Evolutionary conservation across 1,140 invertebrate genomes (phyloP), one percentile per base, ranked within the genome.

Genomic region (Anoplophora glabripennis): DNA sequence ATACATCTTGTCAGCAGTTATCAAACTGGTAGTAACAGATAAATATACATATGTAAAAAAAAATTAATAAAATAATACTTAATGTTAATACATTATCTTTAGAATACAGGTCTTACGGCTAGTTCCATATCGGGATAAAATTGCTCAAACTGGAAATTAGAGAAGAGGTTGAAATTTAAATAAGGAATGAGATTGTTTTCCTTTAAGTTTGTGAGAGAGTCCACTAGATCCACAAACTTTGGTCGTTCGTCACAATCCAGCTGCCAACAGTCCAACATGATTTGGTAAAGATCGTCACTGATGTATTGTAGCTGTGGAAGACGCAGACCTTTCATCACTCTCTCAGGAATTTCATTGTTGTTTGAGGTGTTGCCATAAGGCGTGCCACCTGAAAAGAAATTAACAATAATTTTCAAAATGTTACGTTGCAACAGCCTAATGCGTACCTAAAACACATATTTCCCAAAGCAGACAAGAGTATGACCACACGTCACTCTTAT

Each of bases 191-290:
- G 52, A 41, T 38, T 44, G 41, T 67, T 58, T 51, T 67, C 61
- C 65, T 62, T 66, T 17, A 70, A 51, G 44, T 45, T 54, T 36
- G 59, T 53, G 48, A 77, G 69, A 55, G 66, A 72, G 58, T 75
- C 73, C 10, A 75, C 73, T 41, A 89, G 77, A 69, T 85, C 83
- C 36, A 78, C 72, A 68, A 89, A 89, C 15, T 79, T 77, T 9
- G 89, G 90, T 63, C 91, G 79, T 66, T 94, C 90, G 64, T 89
- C 86, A 5, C 84, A 81, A 73, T 92, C 88, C n/a, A 85, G 70
- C 68, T 90, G 87, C 91, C 91, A 94, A 69, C 91, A 93, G 60
- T 90, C 87, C 4, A 88, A 76, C 78, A 92, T 88, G 41, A 92
- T 75, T 74, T 93, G 90, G 72, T 92, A 92, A 17, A 93, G 75